These are phyloP conservation scores for Crotalus viridis DNA, from an alignment of 2,113 vertebrate genomes.

Conservation along the genomic window DNA sequence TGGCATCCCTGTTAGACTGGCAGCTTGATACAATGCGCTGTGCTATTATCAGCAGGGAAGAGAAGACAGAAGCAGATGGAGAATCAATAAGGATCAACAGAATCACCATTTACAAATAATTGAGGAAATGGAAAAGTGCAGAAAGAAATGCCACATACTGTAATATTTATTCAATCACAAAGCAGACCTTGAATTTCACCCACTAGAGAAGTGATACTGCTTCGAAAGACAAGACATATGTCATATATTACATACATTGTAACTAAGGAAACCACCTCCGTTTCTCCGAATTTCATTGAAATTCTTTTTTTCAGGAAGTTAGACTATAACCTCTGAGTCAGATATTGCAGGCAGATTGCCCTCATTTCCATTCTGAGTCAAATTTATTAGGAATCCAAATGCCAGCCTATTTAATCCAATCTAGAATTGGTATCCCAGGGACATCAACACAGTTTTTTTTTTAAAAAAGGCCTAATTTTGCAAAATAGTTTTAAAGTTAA, in stretches of 20 bases:
- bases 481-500: not conserved
- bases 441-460: not conserved
- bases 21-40: not conserved
- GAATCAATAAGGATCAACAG: constrained; percentile 7
- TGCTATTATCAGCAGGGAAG: not conserved
- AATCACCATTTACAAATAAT: not conserved
- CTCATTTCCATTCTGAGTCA: not conserved
- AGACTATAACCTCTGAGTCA: not conserved
- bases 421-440: not conserved
- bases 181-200: not conserved
- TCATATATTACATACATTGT: not conserved
- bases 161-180: not conserved
- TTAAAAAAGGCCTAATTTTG: not conserved
- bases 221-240: not conserved
- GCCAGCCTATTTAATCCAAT: not conserved
- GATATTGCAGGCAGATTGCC: not conserved
- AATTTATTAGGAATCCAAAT: not conserved
- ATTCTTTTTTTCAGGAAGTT: not conserved
- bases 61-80: not conserved
- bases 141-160: not conserved
- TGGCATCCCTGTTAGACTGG: not conserved
- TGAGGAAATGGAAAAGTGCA: not conserved
- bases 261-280: not conserved
- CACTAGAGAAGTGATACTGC: not conserved
- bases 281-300: not conserved